These are phyloP conservation scores for Anastatus disparis DNA, from an alignment of 1,140 invertebrate genomes.

Conservation along the genomic window DNA sequence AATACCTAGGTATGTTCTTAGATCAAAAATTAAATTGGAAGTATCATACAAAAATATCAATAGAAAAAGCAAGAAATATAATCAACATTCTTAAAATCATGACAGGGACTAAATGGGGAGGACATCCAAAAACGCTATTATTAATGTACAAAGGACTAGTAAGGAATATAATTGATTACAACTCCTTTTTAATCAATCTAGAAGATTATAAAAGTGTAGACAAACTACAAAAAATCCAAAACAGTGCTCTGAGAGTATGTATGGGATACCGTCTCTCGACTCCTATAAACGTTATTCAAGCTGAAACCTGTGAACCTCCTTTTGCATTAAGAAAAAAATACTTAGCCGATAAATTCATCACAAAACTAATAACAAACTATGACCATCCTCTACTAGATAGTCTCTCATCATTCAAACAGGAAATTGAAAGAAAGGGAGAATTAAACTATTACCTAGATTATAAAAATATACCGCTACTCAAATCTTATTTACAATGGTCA, in stretches of 20 bases:
- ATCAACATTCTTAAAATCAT: background rate
- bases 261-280: constrained; percentile 3
- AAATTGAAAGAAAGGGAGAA: too few species aligned
- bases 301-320: background rate
- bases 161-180: constrained; percentile 30
- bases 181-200: background rate
- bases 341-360: too few species aligned
- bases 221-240: constrained; percentile 22
- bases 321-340: too few species aligned
- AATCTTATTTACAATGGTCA: too few species aligned
- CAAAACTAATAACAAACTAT: too few species aligned
- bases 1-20: background rate
- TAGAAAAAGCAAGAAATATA: background rate
- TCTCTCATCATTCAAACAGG: too few species aligned
- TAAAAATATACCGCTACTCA: too few species aligned
- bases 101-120: background rate
- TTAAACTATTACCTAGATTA: too few species aligned
- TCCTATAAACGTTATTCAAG: constrained; percentile 11
- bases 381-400: too few species aligned
- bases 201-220: background rate
- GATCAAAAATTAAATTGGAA: background rate
- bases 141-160: background rate
- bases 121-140: background rate
- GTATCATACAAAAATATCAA: background rate
- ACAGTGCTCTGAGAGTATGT: background rate